Evolutionary conservation across 2,113 vertebrate genomes (phyloP).

Genomic region (Perca flavescens): DNA sequence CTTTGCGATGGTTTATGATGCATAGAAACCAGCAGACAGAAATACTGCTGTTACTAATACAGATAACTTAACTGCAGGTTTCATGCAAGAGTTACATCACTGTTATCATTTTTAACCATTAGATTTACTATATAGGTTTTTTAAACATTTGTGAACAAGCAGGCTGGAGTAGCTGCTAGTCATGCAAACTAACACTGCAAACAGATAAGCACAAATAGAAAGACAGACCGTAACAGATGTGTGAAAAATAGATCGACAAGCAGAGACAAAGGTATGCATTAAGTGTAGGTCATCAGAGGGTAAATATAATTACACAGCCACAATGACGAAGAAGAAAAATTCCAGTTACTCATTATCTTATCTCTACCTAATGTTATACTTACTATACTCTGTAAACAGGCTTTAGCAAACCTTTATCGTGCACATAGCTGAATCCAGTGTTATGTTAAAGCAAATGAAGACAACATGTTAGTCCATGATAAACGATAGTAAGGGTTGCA

Average conservation of each 20-base stretch:
- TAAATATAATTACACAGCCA: slow-evolving; percentile 1
- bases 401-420: slow-evolving; percentile 7
- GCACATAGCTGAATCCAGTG: slow-evolving; percentile 4
- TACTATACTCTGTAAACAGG: background rate
- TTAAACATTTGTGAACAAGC: background rate
- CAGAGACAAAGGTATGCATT: background rate
- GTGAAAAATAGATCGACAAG: background rate
- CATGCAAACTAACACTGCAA: background rate
- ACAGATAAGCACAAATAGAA: background rate
- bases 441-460: slow-evolving; percentile 43
- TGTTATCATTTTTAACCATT: background rate
- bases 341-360: background rate
- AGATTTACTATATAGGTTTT: background rate
- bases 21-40: slow-evolving; percentile 20
- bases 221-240: background rate
- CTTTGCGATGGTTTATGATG: slow-evolving; percentile 19
- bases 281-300: background rate
- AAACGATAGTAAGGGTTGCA: slow-evolving; percentile 34
- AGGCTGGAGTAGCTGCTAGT: background rate
- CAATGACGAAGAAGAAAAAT: background rate
- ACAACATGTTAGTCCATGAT: slow-evolving; percentile 41
- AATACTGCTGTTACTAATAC: slow-evolving; percentile 8
- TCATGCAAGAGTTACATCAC: background rate
- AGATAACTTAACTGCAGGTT: background rate
- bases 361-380: slow-evolving; percentile 7